Conservation (phyloP, 2,113 vertebrate genomes). For the Sturnira hondurensis region DNA sequence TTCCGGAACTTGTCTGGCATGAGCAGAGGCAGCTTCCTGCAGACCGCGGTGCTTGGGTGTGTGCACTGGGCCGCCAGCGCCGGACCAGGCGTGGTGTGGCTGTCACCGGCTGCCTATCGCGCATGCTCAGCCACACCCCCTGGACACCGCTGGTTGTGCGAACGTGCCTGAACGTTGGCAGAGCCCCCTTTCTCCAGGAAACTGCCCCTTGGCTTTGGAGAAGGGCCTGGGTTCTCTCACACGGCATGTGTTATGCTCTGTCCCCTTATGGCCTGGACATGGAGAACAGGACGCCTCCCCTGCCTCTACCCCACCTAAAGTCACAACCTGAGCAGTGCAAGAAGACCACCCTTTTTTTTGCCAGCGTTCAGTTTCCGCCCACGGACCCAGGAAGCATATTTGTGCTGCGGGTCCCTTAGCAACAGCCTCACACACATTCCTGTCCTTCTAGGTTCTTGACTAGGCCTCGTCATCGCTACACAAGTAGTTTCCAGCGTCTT, state of each 20-base stretch:
- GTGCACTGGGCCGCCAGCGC: background rate
- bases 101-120: background rate
- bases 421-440: conserved; percentile 57
- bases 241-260: background rate
- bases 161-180: background rate
- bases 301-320: background rate
- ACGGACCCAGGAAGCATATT: background rate
- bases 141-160: accelerated
- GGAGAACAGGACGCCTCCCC: background rate
- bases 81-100: background rate
- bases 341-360: background rate
- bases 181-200: background rate
- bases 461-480: background rate
- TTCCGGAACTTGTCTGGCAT: accelerated
- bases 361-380: conserved; percentile 15
- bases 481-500: background rate
- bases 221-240: background rate
- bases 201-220: background rate
- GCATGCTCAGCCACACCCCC: background rate
- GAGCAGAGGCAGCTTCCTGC: background rate
- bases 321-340: background rate
- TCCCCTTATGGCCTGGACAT: background rate
- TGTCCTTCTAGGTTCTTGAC: conserved; percentile 14
- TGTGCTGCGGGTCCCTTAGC: background rate
- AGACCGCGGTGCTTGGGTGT: background rate